Base-by-base conservation (phyloP, 2,888 invertebrate species). In the Nomada ferruginata region DNA sequence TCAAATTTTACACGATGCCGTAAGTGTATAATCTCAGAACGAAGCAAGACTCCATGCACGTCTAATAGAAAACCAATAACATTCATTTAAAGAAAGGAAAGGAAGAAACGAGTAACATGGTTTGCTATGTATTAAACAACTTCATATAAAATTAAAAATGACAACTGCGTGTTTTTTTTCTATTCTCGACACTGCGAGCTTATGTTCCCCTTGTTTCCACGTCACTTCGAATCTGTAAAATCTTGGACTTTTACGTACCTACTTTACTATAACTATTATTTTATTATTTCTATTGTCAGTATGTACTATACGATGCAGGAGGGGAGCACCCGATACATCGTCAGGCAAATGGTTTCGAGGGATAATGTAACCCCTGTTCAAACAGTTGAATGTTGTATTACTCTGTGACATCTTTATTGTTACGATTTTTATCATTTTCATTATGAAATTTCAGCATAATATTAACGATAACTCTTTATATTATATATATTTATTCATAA, bases 1-100 rank as follows among this genome's bases (percentile, higher is more conserved):
- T 59, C 57, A 36, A 57, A 47, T 69, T 81, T 69, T 72, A 50
- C 50, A 66, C 59, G 26, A 70, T 59, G 52, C 60, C 59, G n/a
- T 42, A 59, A 64, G 29, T 61, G 60, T 44, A 73, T 59, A 50
- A 71, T 59, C 73, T 65, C 44, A 85, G 80, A 86, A 85, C 80
- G 76, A 85, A 85, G 85, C 85, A 86, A 86, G 86, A 86, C 86
- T 86, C 86, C 69, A 36, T 59, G 66, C 76, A 50, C 57, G 71
- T 59, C 53, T 53, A 63, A 80, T 52, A 66, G 61, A 73, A 42
- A 11, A 3, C 36, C 44, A 59, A 55, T 66, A 52, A 29, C 55
- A 64, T 66, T 60, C 20, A 29, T 50, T 44, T 23, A 59, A 69
- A 26, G 50, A 20, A 73, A 60, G 53, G 23, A 57, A 66, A 53